Base-by-base conservation (phyloP, 2,113 vertebrate species). In the Australoheros scitulus region DNA sequence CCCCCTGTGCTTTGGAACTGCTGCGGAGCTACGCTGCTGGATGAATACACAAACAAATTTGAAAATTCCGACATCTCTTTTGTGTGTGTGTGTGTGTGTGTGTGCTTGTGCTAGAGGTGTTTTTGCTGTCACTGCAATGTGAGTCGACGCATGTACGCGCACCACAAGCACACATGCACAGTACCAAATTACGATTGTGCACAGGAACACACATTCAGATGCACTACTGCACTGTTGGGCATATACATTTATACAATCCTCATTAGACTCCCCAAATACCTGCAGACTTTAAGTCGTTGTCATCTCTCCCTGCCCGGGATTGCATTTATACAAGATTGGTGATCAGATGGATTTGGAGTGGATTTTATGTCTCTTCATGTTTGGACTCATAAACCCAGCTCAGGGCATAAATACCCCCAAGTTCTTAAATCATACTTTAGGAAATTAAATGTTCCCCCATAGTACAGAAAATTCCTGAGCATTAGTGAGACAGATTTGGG, bases 361-460 rank as follows among this genome's bases (percentile, higher is more conserved):
- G 88, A 93, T 93, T 93, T 91, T 77, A 83, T 78, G 76, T 88
- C 85, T 88, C 79, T 88, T 92, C 82, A 88, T 89, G 80, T 91
- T 87, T 92, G 63, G 78, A 88, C 63, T 92, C 77, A 78, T 92
- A 93, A 93, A 91, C 72, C 85, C 89, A 83, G 87, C 89, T 93
- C 87, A 92, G 68, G 43, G 80, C 82, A 74, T 87, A 90, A 88
- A 92, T 87, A 87, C 64, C 88, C 84, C 70, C 60, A 87, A 85
- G 81, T 91, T 89, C 72, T 85, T 91, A 91, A 93, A 89, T 84
- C 79, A 87, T 88, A 82, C 81, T 70, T 32, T 55, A 79, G 88
- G 82, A 92, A 90, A 93, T 92, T 82, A 90, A 89, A 90, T 92
- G 78, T 90, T 76, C 61, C 43, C 63, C 61, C 29, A 15, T 77